These are phyloP conservation scores for Sternarchorhynchus goeldii DNA, from an alignment of 2,797 vertebrate genomes.

Conservation along the genomic window DNA sequence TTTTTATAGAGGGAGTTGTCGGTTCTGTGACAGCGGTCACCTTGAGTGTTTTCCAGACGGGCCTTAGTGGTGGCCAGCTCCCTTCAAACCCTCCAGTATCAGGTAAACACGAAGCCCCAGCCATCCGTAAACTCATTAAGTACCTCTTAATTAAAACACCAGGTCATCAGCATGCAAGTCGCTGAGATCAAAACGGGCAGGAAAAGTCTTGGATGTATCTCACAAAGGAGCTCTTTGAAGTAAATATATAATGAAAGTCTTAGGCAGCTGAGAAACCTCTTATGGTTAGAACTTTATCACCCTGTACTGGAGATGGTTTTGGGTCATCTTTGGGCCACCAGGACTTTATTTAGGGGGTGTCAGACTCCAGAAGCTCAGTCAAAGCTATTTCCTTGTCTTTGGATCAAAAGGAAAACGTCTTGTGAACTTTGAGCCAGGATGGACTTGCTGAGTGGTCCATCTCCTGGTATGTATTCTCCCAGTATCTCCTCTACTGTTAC, in stretches of 20 bases:
- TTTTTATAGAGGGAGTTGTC: conserved; percentile 56
- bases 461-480: neutral
- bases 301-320: conserved; percentile 35
- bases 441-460: conserved; percentile 12
- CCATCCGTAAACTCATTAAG: conserved; percentile 61
- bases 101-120: conserved; percentile 54
- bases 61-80: conserved; percentile 43
- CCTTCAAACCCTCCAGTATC: conserved; percentile 49
- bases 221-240: conserved; percentile 51
- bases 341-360: conserved; percentile 29
- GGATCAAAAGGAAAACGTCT: conserved; percentile 30
- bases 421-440: conserved; percentile 18
- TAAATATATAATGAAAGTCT: conserved; percentile 52
- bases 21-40: conserved; percentile 56
- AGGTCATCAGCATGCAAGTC: conserved; percentile 57
- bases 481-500: neutral
- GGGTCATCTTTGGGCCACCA: conserved; percentile 23
- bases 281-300: conserved; percentile 21
- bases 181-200: conserved; percentile 43
- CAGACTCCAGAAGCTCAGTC: conserved; percentile 18
- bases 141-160: conserved; percentile 60
- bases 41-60: conserved; percentile 52
- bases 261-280: conserved; percentile 41
- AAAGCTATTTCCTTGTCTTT: conserved; percentile 23
- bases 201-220: conserved; percentile 52